Conservation (phyloP, 1,140 invertebrate species). For the Aphidius gifuensis region DNA sequence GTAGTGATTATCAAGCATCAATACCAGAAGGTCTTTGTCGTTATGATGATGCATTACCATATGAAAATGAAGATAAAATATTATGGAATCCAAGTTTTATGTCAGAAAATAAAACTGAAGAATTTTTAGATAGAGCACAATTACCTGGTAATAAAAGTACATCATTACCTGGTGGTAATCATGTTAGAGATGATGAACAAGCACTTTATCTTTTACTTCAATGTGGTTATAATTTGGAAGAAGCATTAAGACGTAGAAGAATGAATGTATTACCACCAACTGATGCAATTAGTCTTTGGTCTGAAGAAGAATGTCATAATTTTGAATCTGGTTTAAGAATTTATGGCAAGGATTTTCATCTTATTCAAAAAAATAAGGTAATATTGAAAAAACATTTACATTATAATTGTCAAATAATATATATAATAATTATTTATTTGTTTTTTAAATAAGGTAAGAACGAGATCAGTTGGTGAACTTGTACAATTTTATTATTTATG, state of each 20-base stretch:
- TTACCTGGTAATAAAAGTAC: constrained; percentile 59
- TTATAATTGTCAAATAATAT: constrained; percentile 2
- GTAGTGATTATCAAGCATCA: constrained; percentile 87
- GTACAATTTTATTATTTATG: constrained; percentile 98
- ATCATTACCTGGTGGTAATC: constrained; percentile 70
- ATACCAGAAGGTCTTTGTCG: constrained; percentile 88
- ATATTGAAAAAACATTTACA: not conserved
- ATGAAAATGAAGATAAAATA: constrained; percentile 95
- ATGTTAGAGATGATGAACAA: constrained; percentile 91
- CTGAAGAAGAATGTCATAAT: constrained; percentile 94
- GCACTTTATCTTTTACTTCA: constrained; percentile 88
- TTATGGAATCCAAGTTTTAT: constrained; percentile 86
- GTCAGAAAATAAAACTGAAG: constrained; percentile 71
- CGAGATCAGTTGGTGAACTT: constrained; percentile 92
- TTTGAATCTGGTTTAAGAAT: constrained; percentile 91
- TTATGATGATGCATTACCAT: constrained; percentile 89
- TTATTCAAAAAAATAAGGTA: constrained; percentile 92
- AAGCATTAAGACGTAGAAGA: constrained; percentile 81
- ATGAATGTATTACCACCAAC: constrained; percentile 72
- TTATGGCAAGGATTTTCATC: constrained; percentile 95
- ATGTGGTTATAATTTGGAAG: constrained; percentile 91
- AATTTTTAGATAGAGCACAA: constrained; percentile 75
- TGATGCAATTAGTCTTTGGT: constrained; percentile 85
- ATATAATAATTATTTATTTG: not conserved
- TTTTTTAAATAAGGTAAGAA: constrained; percentile 65